phyloP scores from a whole-genome alignment of 2,888 invertebrate genomes.

The Carcina quercana region DNA sequence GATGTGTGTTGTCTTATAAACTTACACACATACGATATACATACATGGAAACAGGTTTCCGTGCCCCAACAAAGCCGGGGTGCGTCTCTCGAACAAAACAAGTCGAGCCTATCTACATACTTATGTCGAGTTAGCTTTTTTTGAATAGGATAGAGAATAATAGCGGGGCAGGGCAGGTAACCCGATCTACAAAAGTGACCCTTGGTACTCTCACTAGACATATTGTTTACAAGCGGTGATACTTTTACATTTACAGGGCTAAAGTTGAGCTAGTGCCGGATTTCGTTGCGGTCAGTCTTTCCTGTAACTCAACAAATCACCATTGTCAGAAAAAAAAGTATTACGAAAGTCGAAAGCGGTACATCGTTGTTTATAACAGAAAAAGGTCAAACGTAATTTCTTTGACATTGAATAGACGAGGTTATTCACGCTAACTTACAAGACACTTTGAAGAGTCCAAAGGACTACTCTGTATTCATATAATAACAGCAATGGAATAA shows the following conservation, averaged over 20 bases:
- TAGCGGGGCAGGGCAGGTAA: conserved; percentile 39
- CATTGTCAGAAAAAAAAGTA: not conserved
- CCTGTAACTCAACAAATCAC: conserved; percentile 4
- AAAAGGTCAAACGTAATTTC: no score
- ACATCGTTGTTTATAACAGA: no score
- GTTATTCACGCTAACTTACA: conserved; percentile 11
- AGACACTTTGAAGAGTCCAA: not conserved
- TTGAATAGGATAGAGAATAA: conserved; percentile 47
- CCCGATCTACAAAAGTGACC: conserved; percentile 44
- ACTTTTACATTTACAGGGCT: conserved; percentile 24
- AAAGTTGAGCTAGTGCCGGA: conserved; percentile 10
- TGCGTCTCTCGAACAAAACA: conserved; percentile 39
- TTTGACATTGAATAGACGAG: conserved; percentile 21
- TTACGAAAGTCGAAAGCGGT: no score
- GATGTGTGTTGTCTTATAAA: conserved; percentile 37
- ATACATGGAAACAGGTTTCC: conserved; percentile 44
- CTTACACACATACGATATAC: conserved; percentile 13
- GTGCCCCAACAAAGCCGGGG: conserved; percentile 36
- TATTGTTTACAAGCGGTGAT: conserved; percentile 41
- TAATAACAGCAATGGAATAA: conserved; percentile 13
- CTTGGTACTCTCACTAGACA: conserved; percentile 28
- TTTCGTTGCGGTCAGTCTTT: conserved; percentile 23
- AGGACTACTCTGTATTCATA: no score
- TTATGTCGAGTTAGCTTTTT: conserved; percentile 34
- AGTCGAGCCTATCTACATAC: conserved; percentile 30